These are phyloP conservation scores for Plutella xylostella DNA, from an alignment of 2,888 invertebrate genomes.

Conservation along the genomic window DNA sequence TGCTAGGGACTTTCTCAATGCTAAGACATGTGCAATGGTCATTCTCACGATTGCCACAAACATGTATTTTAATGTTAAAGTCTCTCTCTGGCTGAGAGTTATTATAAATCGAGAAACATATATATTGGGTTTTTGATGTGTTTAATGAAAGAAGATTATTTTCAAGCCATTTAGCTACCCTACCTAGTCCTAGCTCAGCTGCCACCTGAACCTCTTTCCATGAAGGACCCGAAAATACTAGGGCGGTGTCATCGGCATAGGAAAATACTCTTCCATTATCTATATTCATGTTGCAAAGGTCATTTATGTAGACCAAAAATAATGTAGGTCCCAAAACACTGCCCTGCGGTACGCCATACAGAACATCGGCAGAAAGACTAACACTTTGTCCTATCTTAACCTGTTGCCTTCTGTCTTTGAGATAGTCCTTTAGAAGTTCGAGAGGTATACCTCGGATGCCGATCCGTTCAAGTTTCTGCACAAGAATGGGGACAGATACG, in stretches of 20 bases:
- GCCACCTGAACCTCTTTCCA: not conserved
- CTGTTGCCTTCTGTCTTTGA: not conserved
- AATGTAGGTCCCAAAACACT: slow-evolving; percentile 2
- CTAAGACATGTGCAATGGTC: no score
- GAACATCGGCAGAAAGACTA: not conserved
- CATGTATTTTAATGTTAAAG: no score
- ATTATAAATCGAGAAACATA: no score
- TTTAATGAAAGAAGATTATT: no score
- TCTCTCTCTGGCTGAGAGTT: no score
- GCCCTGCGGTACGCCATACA: not conserved
- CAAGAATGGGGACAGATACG: slow-evolving; percentile 1
- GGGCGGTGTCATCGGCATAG: not conserved
- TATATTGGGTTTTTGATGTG: no score
- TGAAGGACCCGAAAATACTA: not conserved
- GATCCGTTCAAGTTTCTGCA: slow-evolving; percentile 7
- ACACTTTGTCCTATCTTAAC: not conserved
- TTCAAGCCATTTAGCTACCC: not conserved
- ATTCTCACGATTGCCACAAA: no score
- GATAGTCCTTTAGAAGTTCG: slow-evolving; percentile 12
- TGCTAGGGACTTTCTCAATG: no score
- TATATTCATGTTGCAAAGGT: not conserved
- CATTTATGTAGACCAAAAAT: slow-evolving; percentile 2
- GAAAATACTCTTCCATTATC: not conserved
- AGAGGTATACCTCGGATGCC: slow-evolving; percentile 11
- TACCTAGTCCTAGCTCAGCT: not conserved